Conservation (phyloP, 2,888 invertebrate species). For the Lasioglossum morio region DNA sequence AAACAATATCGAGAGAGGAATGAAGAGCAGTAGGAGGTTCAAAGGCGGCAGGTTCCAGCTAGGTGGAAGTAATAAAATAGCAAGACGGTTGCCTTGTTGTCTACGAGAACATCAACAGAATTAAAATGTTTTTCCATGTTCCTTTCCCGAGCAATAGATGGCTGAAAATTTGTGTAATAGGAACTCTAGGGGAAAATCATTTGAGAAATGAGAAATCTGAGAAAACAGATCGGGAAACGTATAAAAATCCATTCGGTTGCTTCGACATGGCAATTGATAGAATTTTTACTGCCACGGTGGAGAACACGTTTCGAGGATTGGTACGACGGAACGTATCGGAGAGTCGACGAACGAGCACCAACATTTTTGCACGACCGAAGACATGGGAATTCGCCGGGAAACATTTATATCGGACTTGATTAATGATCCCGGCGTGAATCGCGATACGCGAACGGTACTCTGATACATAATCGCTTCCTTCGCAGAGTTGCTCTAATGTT, state of each 20-base stretch:
- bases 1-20: not conserved
- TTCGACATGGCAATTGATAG: not conserved
- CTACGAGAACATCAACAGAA: not conserved
- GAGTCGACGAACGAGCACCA: not conserved
- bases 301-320: not conserved
- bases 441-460: not conserved
- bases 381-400: not conserved
- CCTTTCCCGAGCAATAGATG: not conserved
- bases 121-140: not conserved
- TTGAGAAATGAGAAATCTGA: not conserved
- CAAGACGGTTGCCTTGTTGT: not conserved
- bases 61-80: not conserved
- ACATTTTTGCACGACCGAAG: slow-evolving; percentile 11
- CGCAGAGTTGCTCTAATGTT: not conserved
- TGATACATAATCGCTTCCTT: slow-evolving; percentile 5
- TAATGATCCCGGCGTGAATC: slow-evolving; percentile 23
- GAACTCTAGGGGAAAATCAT: not conserved
- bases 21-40: not conserved
- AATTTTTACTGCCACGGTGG: not conserved
- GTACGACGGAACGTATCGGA: slow-evolving; percentile 4
- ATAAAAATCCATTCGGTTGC: not conserved
- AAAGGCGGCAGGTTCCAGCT: not conserved
- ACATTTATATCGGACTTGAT: slow-evolving; percentile 33
- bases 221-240: not conserved
- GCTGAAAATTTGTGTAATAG: not conserved